Evolutionary conservation across 2,797 vertebrate genomes (phyloP).

Genomic region (Chelmon rostratus): DNA sequence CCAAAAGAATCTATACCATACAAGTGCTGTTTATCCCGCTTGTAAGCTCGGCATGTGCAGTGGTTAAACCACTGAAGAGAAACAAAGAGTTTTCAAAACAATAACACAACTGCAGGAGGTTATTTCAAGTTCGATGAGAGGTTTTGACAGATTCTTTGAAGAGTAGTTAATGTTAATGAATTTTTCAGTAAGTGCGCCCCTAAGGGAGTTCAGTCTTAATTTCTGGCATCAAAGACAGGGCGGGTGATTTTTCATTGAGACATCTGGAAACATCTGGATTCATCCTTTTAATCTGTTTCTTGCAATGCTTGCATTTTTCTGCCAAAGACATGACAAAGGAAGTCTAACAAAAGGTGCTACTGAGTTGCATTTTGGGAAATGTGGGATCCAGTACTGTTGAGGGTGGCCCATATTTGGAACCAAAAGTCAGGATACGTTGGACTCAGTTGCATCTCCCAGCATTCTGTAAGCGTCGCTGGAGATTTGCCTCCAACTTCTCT

Average conservation of each 20-base stretch:
- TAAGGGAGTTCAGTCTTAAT: slow-evolving; percentile 8
- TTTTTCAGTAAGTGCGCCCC: neutral
- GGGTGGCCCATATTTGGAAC: neutral
- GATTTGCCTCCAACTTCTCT: slow-evolving; percentile 36
- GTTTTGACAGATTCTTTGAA: slow-evolving; percentile 38
- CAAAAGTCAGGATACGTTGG: neutral
- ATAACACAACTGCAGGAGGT: slow-evolving; percentile 27
- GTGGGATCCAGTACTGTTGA: neutral
- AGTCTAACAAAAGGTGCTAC: neutral
- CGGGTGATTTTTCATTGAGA: slow-evolving; percentile 16
- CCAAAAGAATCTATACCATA: slow-evolving; percentile 12
- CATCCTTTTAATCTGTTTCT: slow-evolving; percentile 20
- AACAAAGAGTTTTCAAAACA: slow-evolving; percentile 50
- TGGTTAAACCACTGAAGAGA: slow-evolving; percentile 39
- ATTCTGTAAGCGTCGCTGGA: neutral
- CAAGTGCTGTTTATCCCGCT: slow-evolving; percentile 50
- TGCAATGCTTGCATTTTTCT: neutral
- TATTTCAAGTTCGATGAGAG: slow-evolving; percentile 37
- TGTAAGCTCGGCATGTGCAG: slow-evolving; percentile 45
- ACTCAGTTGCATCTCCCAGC: neutral
- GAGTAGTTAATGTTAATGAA: slow-evolving; percentile 23
- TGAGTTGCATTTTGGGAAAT: neutral
- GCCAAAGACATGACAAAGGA: neutral
- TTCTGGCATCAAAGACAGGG: slow-evolving; percentile 19
- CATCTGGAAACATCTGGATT: slow-evolving; percentile 40